phyloP scores from a whole-genome alignment of 2,888 invertebrate species.

The Tiphia femorata region DNA sequence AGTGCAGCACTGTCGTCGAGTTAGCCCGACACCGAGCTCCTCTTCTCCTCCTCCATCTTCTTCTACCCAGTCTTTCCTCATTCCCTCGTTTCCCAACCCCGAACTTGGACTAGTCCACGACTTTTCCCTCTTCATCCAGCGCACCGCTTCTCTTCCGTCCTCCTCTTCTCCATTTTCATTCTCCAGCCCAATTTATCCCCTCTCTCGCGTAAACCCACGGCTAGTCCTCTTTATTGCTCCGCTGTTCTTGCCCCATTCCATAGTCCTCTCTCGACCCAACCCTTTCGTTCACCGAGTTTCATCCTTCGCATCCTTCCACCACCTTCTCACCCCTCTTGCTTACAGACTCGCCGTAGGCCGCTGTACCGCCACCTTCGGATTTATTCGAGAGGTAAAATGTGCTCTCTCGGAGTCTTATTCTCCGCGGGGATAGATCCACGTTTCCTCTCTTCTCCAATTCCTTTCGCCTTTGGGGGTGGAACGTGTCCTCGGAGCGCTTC shows the following conservation, averaged over 20 bases:
- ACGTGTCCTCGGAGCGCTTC: constrained; percentile 27
- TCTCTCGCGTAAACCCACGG: constrained; percentile 16
- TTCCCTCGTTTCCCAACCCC: constrained; percentile 3
- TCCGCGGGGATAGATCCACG: background rate
- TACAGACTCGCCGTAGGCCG: background rate
- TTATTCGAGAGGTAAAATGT: constrained; percentile 28
- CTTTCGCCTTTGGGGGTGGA: background rate
- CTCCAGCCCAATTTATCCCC: too few species aligned
- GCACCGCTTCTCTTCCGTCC: background rate
- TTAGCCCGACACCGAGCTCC: constrained; percentile 39
- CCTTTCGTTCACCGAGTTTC: constrained; percentile 32
- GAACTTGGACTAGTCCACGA: background rate
- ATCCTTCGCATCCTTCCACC: constrained; percentile 11
- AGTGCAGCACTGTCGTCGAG: constrained; percentile 48
- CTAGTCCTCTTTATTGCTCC: constrained; percentile 48
- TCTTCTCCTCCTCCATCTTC: constrained; percentile 8
- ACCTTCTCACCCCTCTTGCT: background rate
- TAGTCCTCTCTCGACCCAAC: constrained; percentile 26
- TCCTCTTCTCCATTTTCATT: constrained; percentile 6
- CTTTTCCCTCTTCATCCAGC: background rate
- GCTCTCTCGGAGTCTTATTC: constrained; percentile 17
- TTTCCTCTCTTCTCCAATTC: too few species aligned
- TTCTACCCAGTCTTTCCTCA: constrained; percentile 11
- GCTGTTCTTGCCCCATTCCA: constrained; percentile 50
- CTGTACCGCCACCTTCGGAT: constrained; percentile 19